Evolutionary conservation across 2,888 invertebrate species (phyloP).

Genomic region (Pseudococcus jackbeardsleyi): DNA sequence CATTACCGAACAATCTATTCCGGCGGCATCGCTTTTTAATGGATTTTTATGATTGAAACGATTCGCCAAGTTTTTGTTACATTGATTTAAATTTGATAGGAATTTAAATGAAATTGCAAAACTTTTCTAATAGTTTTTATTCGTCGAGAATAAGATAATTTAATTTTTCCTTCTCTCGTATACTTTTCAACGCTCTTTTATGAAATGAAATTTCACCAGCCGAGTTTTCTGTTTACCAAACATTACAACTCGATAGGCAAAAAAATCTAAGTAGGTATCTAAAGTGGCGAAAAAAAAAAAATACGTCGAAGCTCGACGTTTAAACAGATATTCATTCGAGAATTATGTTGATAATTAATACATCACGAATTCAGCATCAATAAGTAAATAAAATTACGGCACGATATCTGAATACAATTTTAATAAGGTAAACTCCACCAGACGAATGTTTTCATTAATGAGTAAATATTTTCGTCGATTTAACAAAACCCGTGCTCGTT

Average conservation of each 20-base stretch:
- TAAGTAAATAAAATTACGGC: neutral
- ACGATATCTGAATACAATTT: neutral
- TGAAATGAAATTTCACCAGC: neutral
- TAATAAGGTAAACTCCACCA: neutral
- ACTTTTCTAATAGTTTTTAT: slow-evolving; percentile 31
- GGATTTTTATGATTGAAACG: slow-evolving; percentile 38
- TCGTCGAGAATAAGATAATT: slow-evolving; percentile 10
- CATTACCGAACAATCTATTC: slow-evolving; percentile 18
- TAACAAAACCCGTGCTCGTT: no score
- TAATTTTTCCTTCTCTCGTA: neutral
- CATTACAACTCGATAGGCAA: neutral
- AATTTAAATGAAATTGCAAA: slow-evolving; percentile 44
- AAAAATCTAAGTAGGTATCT: neutral
- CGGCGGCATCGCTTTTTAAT: slow-evolving; percentile 6
- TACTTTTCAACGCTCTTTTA: neutral
- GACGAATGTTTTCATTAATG: neutral
- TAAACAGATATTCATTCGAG: neutral
- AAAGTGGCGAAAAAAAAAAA: slow-evolving; percentile 3
- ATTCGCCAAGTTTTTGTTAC: slow-evolving; percentile 27
- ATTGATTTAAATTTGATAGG: slow-evolving; percentile 31
- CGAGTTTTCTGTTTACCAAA: neutral
- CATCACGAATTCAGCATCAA: neutral
- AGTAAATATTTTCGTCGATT: neutral
- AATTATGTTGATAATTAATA: neutral
- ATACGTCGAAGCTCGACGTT: no score